Base-by-base conservation (phyloP, 2,888 invertebrate genomes). In the Pemphredon lugubris region DNA sequence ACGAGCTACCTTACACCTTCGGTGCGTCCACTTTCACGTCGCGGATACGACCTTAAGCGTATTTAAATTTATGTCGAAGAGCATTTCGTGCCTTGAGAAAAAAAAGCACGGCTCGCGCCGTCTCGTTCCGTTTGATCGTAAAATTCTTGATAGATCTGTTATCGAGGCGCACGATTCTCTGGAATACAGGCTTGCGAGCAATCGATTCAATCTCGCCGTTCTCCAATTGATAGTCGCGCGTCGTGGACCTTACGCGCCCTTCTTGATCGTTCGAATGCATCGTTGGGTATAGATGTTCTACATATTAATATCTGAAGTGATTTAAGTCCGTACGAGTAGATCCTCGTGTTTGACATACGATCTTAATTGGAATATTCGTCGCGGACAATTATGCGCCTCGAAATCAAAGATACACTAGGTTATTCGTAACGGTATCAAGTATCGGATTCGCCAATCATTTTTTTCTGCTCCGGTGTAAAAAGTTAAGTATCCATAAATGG, bases 51-150 rank as follows among this genome's bases (percentile, higher is more conserved):
- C 2, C 23, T 54, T 30, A 61, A 70, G 42, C 47, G 37, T 65
- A 73, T 73, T 73, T 60, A 73, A 73, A 73, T 73, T 73, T 73
- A 73, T 73, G 70, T 57, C 57, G 70, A 60, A 37, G 53, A 34
- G 51, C 42, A 51, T 50, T 16, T 20, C 26, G 32, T n/a, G 60
- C 37, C 18, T 7, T 16, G 51, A 26, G 32, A 37, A 34, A 21
- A 39, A n/a, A 51, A 45, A 26, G 48, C 44, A 30, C 14, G 42
- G 26, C 16, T 18, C 4, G 16, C 40, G 21, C 32, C 21, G 11
- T 16, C 34, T 32, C 48, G 40, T 54, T 40, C 32, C 34, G 47
- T 30, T 21, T 40, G 61, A 21, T 53, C 48, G 42, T 71, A 68
- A 71, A 71, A 30, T 48, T 34, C 51, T 48, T 61, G 71, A 68